Base-by-base conservation (phyloP, 2,113 vertebrate genomes). In the Vireo altiloquus region DNA sequence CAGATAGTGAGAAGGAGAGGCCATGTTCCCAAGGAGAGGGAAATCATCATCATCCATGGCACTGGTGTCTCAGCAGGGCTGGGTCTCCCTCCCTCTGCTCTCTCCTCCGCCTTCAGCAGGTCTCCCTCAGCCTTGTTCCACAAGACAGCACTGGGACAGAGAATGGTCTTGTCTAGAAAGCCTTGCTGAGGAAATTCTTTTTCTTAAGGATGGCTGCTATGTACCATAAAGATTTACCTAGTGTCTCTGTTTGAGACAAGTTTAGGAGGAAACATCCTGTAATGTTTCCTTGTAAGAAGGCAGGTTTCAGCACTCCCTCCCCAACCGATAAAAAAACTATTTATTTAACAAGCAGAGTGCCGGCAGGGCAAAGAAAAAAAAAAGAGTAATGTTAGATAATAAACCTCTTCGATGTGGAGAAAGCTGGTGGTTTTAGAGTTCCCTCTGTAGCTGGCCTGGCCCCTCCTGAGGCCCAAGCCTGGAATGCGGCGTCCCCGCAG, bases 1-100 rank as follows among this genome's bases (percentile, higher is more conserved):
- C 56, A 66, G 76, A 7, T 12, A 53, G 23, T 2, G 66, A 23
- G 56, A 69, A n/a, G 54, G 50, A 80, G 68, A 80, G 47, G 47
- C 21, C 42, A 7, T 9, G 21, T 5, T 39, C 28, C 57, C 46
- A 47, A 22, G 64, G 15, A 23, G 46, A 53, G 24, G 56, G 65
- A 53, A 39, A 40, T 6, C 7, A 20, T n/a, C 60, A 7, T 0
- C 17, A 10, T 28, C 31, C 2, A 4, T 1, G 15, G 53, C 1
- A 1, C 13, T 40, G 10, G 30, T 1, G 1, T 13, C 4, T 24
- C 74, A 40, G 74, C 60, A 23, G 40, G 78, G 16, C 52, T 44
- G n/a, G 25, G 33, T 4, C 6, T 33, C 28, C 11, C 15, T 76
- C 31, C 66, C 40, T n/a, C 37, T 82, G n/a, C 42, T 30, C 54